phyloP scores from a whole-genome alignment of 2,113 vertebrate genomes.

The Salvator merianae region DNA sequence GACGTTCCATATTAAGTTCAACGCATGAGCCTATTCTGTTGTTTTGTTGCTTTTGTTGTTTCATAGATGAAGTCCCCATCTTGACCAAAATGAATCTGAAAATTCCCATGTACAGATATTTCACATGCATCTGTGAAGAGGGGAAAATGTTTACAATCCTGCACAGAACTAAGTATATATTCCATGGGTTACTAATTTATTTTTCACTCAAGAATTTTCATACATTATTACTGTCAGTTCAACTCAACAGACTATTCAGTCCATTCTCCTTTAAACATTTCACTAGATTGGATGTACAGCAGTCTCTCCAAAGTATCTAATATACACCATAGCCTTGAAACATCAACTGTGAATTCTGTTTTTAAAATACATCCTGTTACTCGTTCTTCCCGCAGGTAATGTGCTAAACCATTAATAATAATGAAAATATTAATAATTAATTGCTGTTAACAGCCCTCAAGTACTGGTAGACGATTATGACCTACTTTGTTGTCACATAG shows the following conservation, averaged over 20 bases:
- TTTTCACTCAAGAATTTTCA: not conserved
- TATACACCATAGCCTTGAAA: not conserved
- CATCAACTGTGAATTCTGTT: constrained; percentile 16
- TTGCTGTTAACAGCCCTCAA: constrained; percentile 15
- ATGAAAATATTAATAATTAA: constrained; percentile 22
- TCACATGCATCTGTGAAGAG: not conserved
- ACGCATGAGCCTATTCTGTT: too few relatives aligned
- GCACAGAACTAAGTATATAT: not conserved
- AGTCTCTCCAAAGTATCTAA: not conserved
- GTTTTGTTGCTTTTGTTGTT: not conserved
- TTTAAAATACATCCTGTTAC: constrained; percentile 31
- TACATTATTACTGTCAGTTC: not conserved
- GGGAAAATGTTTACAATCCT: too few relatives aligned
- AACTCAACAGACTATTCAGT: not conserved
- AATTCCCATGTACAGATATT: not conserved
- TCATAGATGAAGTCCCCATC: not conserved
- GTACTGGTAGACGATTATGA: constrained; percentile 39
- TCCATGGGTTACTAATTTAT: not conserved
- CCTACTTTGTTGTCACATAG: constrained; percentile 21
- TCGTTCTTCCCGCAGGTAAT: not conserved
- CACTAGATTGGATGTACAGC: not conserved
- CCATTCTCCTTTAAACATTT: not conserved
- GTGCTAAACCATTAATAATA: constrained; percentile 24
- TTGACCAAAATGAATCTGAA: not conserved
- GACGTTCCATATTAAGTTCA: not conserved